These are phyloP conservation scores for Podilymbus podiceps DNA, from an alignment of 2,113 vertebrate genomes.

Conservation along the genomic window DNA sequence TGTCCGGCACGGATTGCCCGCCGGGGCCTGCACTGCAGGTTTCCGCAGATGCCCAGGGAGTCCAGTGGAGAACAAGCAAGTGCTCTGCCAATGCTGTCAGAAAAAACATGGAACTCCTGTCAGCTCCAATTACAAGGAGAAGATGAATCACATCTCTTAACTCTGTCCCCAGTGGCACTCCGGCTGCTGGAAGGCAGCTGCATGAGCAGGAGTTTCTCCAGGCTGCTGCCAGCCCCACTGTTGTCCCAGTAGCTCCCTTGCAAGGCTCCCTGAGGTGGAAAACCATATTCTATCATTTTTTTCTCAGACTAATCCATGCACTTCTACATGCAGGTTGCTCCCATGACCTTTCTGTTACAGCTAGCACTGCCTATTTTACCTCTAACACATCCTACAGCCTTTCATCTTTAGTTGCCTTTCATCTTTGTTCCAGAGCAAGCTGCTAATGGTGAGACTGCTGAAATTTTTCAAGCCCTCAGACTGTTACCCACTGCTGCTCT, in stretches of 20 bases:
- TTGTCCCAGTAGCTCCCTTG: background rate
- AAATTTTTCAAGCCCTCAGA: background rate
- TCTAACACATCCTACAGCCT: background rate
- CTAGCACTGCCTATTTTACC: background rate
- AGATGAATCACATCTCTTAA: constrained; percentile 20
- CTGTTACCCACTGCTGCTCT: background rate
- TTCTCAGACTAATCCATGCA: background rate
- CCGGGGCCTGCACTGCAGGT: background rate
- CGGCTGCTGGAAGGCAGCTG: background rate
- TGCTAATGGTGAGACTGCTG: background rate
- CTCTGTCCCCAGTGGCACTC: background rate
- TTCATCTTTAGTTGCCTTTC: background rate
- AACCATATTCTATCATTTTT: background rate
- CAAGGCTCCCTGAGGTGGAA: background rate
- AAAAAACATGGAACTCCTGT: constrained; percentile 21
- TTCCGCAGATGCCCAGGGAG: background rate
- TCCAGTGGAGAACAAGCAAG: background rate
- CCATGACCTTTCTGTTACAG: background rate
- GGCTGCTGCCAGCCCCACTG: background rate
- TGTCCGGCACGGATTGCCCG: accelerated
- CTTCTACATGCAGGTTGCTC: background rate
- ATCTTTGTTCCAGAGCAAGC: background rate
- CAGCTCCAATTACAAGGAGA: constrained; percentile 24
- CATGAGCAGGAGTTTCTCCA: background rate
- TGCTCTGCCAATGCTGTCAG: background rate